Evolutionary conservation across 2,113 vertebrate species (phyloP).

Genomic region (Numida meleagris): DNA sequence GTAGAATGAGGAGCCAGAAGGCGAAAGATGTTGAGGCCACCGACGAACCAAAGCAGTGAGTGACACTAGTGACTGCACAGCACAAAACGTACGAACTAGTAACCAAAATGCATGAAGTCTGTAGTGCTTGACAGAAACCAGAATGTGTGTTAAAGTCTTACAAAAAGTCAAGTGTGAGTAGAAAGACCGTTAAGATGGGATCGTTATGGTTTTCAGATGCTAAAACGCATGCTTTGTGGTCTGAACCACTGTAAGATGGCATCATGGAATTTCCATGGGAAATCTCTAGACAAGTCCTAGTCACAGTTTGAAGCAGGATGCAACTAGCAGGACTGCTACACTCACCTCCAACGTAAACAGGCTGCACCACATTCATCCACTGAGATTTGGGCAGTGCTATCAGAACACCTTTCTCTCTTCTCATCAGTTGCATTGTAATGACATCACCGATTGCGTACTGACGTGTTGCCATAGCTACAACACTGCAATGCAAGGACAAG

Average conservation of each 20-base stretch:
- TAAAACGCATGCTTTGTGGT: background rate
- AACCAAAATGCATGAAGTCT: background rate
- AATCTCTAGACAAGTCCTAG: background rate
- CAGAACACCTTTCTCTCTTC: slow-evolving; percentile 91
- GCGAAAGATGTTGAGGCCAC: background rate
- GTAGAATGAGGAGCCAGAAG: background rate
- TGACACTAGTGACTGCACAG: background rate
- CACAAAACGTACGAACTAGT: background rate
- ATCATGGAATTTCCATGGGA: background rate
- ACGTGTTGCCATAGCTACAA: slow-evolving; percentile 93
- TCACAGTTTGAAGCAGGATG: background rate
- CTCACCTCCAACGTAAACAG: slow-evolving; percentile 90
- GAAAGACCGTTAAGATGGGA: background rate
- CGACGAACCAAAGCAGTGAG: background rate
- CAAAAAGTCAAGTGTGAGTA: background rate
- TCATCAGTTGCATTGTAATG: slow-evolving; percentile 97
- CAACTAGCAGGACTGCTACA: background rate
- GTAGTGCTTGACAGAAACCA: background rate
- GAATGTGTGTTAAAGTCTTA: background rate
- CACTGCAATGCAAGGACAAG: slow-evolving; percentile 75
- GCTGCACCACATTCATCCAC: slow-evolving; percentile 93
- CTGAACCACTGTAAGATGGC: background rate
- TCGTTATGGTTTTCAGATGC: background rate
- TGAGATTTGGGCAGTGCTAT: slow-evolving; percentile 93
- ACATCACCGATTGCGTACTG: slow-evolving; percentile 90